Evolutionary conservation across 2,888 invertebrate species (phyloP).

Genomic region (Macaria notata): DNA sequence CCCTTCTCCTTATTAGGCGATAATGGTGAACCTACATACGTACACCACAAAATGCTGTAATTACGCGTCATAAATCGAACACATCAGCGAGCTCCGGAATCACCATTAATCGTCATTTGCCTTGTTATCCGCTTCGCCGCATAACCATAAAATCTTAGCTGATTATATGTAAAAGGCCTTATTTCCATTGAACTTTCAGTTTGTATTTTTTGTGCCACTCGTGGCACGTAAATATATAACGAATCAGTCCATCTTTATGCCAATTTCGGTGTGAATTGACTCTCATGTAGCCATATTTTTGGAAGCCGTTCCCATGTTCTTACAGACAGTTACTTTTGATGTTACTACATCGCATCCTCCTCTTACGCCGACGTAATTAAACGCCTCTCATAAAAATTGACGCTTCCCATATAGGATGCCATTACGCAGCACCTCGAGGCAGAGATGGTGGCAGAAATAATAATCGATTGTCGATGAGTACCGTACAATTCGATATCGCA

Average conservation of each 20-base stretch:
- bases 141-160: conserved; percentile 21
- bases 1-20: conserved; percentile 41
- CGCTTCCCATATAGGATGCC: conserved; percentile 39
- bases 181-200: conserved; percentile 23
- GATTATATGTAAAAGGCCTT: conserved; percentile 15
- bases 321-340: conserved; percentile 25
- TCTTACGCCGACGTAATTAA: conserved; percentile 28
- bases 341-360: conserved; percentile 23
- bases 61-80: conserved; percentile 62
- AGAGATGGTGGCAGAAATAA: conserved; percentile 43
- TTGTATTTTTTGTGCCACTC: conserved; percentile 3
- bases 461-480: conserved; percentile 57
- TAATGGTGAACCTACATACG: conserved; percentile 38
- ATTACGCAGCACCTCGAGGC: conserved; percentile 42
- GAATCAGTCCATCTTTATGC: background rate
- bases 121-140: conserved; percentile 39
- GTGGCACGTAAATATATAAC: conserved; percentile 2
- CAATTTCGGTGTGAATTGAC: background rate
- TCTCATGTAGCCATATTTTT: conserved; percentile 1
- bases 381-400: conserved; percentile 40
- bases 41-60: conserved; percentile 49
- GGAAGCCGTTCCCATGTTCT: conserved; percentile 5
- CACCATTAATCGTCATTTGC: conserved; percentile 42
- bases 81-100: conserved; percentile 47
- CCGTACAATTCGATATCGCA: conserved; percentile 50